Evolutionary conservation across 1,140 invertebrate species (phyloP), one percentile per base, ranked within the genome.

Genomic region (Archegozetes longisetosus): DNA sequence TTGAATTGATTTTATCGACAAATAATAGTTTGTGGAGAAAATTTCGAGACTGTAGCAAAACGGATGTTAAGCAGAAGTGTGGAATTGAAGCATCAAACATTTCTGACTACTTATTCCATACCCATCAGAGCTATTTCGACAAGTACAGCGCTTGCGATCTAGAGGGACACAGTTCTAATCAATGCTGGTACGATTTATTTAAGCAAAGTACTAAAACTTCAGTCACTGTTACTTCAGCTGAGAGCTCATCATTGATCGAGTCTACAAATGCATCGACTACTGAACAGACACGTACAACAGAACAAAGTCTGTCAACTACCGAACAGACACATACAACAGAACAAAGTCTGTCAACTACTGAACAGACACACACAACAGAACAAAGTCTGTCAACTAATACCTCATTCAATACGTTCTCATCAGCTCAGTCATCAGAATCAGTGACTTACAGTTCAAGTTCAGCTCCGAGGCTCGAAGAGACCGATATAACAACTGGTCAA

Each of bases 101-200:
- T 1, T 49, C 57, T 22, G 57, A 50, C 23, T 51, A 58, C 24
- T 20, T 58, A 4, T 58, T 58, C 22, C 57, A 58, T 25, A n/a
- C n/a, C 2, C 57, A 58, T 29, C n/a, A 17, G n/a, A 50, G 47
- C 17, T 58, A 58, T 25, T 58, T 58, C 23, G 49, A 14, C n/a
- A 58, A 58, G 25, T 58, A 58, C 40, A 58, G 24, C 2, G 3
- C 9, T 2, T 58, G 57, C 22, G 26, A 58, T 24, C 22, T 58
- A n/a, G 13, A 40, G 2, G 57, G 57, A 6, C 12, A 9, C 2
- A 1, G 12, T n/a, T 14, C 13, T 46, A 51, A 40, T 2, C 27
- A 58, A 29, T 58, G 57, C 40, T 58, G 57, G 57, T 51, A 20
- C 3, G 57, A 58, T 46, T 57, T 12, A 28, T 17, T 58, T 1